phyloP scores from a whole-genome alignment of 2,113 vertebrate species.

The Ovis canadensis region DNA sequence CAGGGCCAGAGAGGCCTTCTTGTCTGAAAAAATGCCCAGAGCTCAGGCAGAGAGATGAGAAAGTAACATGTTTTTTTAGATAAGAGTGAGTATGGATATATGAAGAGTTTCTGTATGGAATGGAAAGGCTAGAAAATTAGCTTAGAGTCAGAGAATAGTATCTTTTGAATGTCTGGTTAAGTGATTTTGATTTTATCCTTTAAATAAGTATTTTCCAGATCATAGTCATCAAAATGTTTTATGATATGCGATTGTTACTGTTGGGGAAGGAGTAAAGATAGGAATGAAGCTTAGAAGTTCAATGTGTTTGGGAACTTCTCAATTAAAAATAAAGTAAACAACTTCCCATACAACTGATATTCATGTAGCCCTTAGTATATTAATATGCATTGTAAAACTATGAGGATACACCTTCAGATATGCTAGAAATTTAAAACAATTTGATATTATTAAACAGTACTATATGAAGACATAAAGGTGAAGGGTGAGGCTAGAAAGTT shows the following conservation, averaged over 20 bases:
- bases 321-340: not conserved
- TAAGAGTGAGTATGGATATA: not conserved
- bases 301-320: not conserved
- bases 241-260: not conserved
- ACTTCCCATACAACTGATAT: not conserved
- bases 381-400: not conserved
- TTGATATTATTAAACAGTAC: not conserved
- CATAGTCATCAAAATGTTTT: not conserved
- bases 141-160: not conserved
- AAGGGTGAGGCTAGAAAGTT: not conserved
- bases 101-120: not conserved
- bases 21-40: not conserved
- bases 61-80: not conserved
- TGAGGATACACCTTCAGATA: not conserved
- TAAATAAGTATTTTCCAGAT: not conserved
- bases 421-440: not conserved
- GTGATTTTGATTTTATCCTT: not conserved
- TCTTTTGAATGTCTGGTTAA: not conserved
- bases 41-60: not conserved
- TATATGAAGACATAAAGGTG: not conserved
- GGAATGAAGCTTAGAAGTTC: not conserved
- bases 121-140: not conserved
- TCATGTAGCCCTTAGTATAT: not conserved
- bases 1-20: not conserved
- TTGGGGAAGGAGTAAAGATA: rapidly evolving